A percentile compares a stretch with the other conserved stretches of the same genome.
phyloP scores from a whole-genome alignment of 30 jellyfish, hydroid and myxozoan species.

The Pelagia noctiluca region DNA sequence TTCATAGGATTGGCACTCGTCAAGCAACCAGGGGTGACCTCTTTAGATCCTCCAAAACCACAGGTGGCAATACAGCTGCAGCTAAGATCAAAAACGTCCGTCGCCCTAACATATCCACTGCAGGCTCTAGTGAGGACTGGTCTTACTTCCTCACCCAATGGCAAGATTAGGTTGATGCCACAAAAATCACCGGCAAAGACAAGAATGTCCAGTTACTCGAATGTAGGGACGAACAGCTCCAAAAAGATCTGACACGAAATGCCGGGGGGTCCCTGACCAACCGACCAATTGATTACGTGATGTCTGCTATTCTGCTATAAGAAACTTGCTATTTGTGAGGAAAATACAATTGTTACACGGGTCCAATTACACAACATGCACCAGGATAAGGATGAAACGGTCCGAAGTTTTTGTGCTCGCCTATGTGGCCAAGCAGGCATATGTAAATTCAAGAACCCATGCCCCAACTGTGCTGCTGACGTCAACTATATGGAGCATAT shows the following conservation, averaged over 20 bases:
- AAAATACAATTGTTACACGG: constrained; percentile 51
- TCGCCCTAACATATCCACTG: constrained; percentile 42
- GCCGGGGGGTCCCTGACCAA: constrained; percentile 42
- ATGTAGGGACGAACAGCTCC: constrained; percentile 53
- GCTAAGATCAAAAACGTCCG: constrained; percentile 45
- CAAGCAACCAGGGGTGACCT: too few relatives aligned
- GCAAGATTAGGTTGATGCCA: constrained; percentile 49
- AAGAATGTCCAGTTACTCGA: constrained; percentile 39
- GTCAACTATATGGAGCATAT: constrained; percentile 34
- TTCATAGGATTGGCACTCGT: too few relatives aligned
- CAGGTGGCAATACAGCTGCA: too few relatives aligned
- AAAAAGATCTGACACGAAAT: constrained; percentile 61
- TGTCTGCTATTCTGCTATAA: background rate
- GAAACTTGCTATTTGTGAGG: constrained; percentile 3
- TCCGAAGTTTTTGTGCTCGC: constrained; percentile 64
- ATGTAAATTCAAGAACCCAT: constrained; percentile 41
- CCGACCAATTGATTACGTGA: constrained; percentile 38
- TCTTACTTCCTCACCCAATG: constrained; percentile 59
- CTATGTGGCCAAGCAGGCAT: constrained; percentile 65
- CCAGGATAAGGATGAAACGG: constrained; percentile 37
- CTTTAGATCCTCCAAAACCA: too few relatives aligned
- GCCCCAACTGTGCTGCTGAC: constrained; percentile 28
- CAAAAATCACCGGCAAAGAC: constrained; percentile 37
- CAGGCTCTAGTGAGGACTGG: constrained; percentile 63
- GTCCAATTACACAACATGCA: constrained; percentile 25